Percentiles rank a stretch among this genome's conserved stretches.
Conservation (phyloP, 1,140 invertebrate genomes). For the Drosophila ogumai region DNA sequence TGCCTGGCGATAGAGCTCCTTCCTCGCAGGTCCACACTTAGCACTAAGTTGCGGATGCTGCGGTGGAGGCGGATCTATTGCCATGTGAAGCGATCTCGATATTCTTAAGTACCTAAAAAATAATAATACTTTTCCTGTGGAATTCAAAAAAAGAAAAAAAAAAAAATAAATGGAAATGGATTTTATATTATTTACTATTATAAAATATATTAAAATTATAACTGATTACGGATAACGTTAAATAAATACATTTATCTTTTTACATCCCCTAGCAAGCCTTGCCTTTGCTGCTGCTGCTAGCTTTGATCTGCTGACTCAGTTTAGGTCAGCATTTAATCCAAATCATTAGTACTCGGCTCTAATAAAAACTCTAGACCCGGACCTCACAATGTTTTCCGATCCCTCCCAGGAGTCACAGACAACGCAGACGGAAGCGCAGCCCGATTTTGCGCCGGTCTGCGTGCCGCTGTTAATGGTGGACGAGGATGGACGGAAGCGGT, state of each 20-base stretch:
- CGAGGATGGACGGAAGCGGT: conserved; percentile 56
- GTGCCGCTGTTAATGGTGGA: conserved; percentile 59
- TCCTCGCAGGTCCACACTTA: not conserved
- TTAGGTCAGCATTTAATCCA: not conserved
- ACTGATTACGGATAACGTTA: not conserved
- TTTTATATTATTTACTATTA: not conserved
- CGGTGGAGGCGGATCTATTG: not conserved
- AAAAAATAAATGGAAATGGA: not conserved
- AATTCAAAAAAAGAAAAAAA: not conserved
- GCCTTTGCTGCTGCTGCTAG: not conserved
- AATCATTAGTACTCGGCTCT: conserved; percentile 6
- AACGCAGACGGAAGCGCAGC: conserved; percentile 57
- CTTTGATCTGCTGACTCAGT: not conserved
- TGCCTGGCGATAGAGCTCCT: conserved; percentile 13
- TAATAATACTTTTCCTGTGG: not conserved
- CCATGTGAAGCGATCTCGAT: not conserved
- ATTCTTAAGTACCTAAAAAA: not conserved
- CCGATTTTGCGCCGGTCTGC: conserved; percentile 25
- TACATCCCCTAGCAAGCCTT: not conserved
- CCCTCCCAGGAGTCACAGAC: conserved; percentile 23
- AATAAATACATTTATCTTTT: not conserved
- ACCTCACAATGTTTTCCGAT: conserved; percentile 42
- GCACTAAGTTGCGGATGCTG: not conserved
- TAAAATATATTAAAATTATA: not conserved
- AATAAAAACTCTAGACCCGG: not conserved